Evolutionary conservation across 2,113 vertebrate genomes (phyloP).

Genomic region (Myrmecobius fasciatus): DNA sequence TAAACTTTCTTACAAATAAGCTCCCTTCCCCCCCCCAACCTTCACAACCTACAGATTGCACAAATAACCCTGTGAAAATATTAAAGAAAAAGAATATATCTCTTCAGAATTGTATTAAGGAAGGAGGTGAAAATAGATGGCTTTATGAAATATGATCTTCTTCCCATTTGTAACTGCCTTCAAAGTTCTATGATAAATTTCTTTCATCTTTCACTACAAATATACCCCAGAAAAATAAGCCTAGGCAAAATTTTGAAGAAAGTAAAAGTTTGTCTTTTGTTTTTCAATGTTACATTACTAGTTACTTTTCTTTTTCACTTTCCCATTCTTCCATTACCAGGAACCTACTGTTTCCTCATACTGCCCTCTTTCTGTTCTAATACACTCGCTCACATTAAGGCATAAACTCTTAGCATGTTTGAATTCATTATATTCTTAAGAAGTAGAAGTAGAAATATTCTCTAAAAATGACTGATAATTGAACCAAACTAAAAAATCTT

Average conservation of each 20-base stretch:
- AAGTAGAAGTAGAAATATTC: not conserved
- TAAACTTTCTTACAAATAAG: not conserved
- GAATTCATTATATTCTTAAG: not conserved
- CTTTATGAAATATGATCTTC: not conserved
- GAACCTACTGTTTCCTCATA: not conserved
- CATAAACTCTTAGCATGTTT: not conserved
- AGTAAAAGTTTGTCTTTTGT: not conserved
- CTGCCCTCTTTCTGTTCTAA: not conserved
- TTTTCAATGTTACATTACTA: not conserved
- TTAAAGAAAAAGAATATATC: not conserved
- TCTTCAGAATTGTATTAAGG: not conserved
- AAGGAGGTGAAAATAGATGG: not conserved
- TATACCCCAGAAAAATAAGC: not conserved
- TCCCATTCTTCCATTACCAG: not conserved
- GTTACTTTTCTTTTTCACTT: not conserved
- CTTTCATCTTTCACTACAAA: accelerated
- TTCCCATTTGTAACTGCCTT: not conserved
- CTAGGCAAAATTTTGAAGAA: not conserved
- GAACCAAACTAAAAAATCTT: not conserved
- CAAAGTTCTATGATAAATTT: not conserved
- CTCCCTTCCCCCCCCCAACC: not conserved
- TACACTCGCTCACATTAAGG: not conserved
- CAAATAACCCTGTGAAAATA: not conserved
- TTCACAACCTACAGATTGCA: not conserved
- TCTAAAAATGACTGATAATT: not conserved